Conservation (phyloP, 2,888 invertebrate genomes). For the Heliconius aoede region DNA sequence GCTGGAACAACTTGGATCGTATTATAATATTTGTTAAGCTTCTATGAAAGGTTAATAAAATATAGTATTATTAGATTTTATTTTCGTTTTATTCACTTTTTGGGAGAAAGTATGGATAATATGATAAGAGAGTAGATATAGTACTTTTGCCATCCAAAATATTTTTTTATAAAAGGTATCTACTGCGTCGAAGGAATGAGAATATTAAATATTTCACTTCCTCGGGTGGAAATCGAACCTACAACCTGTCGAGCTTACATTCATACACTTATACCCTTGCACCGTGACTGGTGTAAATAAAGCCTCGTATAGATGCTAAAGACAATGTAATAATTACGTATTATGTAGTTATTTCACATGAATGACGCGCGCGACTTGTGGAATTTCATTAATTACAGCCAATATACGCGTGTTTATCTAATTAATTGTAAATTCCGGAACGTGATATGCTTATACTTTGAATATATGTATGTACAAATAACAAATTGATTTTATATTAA, state of each 20-base stretch:
- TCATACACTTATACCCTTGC: too few relatives aligned
- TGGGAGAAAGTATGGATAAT: conserved; percentile 1
- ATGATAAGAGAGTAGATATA: conserved; percentile 1
- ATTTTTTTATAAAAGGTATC: not conserved
- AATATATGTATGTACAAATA: not conserved
- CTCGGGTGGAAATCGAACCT: too few relatives aligned
- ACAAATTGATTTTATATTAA: not conserved
- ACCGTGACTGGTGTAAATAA: too few relatives aligned
- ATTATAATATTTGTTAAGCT: conserved; percentile 20
- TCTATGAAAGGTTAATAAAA: conserved; percentile 21
- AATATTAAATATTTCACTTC: too few relatives aligned
- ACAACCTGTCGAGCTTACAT: too few relatives aligned
- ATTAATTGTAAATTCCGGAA: conserved; percentile 38
- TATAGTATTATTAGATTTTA: not conserved
- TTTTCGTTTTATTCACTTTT: not conserved
- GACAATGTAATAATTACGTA: not conserved
- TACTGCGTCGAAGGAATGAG: too few relatives aligned
- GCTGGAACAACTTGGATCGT: conserved; percentile 18
- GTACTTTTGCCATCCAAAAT: not conserved
- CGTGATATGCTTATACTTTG: conserved; percentile 12
- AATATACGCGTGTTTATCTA: conserved; percentile 27
- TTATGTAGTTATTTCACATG: conserved; percentile 12
- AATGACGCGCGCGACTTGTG: conserved; percentile 23
- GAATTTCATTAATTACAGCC: conserved; percentile 38
- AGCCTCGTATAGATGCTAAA: not conserved